These are phyloP conservation scores for Tridacna crocea DNA, from an alignment of 2,888 invertebrate genomes.

Conservation along the genomic window DNA sequence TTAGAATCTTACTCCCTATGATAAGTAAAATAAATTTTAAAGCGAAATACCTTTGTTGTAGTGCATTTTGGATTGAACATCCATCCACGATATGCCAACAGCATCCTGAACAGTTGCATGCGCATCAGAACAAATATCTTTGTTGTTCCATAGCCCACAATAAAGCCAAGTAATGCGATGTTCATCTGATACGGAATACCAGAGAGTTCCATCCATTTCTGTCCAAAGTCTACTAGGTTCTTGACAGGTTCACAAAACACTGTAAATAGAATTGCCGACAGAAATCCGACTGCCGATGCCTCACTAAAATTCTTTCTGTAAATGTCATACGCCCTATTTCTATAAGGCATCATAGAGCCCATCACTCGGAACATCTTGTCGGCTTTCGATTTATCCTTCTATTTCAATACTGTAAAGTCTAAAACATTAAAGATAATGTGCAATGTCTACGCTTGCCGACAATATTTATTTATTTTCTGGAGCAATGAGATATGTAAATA, in stretches of 20 bases:
- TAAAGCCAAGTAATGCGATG: conserved; percentile 68
- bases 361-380: conserved; percentile 63
- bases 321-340: conserved; percentile 62
- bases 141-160: conserved; percentile 68
- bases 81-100: conserved; percentile 70
- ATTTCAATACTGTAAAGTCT: not conserved
- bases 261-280: conserved; percentile 69
- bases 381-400: not conserved
- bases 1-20: too few species aligned
- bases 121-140: conserved; percentile 64
- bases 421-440: conserved; percentile 3
- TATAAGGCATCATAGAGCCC: conserved; percentile 69
- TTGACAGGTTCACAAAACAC: conserved; percentile 67
- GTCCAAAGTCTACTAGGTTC: conserved; percentile 69
- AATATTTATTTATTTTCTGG: conserved; percentile 23
- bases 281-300: conserved; percentile 70
- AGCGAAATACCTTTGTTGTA: conserved; percentile 62
- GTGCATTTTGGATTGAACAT: conserved; percentile 69
- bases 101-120: conserved; percentile 66
- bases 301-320: conserved; percentile 67
- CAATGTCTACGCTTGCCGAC: conserved; percentile 20
- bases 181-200: conserved; percentile 72
- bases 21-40: too few species aligned
- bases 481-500: not conserved
- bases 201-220: conserved; percentile 72